These are phyloP conservation scores for Microcebus tavaratra DNA, from an alignment of 2,113 vertebrate species.

Conservation along the genomic window DNA sequence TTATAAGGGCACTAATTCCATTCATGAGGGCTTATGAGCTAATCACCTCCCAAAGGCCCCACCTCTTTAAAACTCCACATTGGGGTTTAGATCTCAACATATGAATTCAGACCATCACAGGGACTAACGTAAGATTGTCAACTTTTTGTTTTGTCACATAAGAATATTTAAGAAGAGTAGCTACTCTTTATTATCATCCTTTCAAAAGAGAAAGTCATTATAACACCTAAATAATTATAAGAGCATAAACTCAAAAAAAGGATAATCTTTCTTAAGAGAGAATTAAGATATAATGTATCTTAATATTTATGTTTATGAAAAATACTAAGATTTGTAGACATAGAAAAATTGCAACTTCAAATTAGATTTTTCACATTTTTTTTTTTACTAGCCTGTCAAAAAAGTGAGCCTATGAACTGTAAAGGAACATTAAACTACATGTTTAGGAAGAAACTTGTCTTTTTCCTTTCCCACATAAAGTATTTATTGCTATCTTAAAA, in stretches of 20 bases:
- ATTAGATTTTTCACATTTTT: not conserved
- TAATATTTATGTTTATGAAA: not conserved
- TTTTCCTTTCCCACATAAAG: not conserved
- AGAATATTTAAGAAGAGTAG: not conserved
- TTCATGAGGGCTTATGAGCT: not conserved
- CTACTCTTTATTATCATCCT: not conserved
- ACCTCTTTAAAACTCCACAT: not conserved
- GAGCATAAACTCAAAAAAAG: not conserved
- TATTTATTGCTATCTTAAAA: not conserved
- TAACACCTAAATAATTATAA: not conserved
- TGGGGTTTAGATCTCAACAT: not conserved
- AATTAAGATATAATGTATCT: not conserved
- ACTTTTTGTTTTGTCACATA: not conserved
- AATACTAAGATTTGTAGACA: not conserved
- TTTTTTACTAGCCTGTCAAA: not conserved
- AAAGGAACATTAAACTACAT: not conserved
- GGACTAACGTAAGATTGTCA: not conserved
- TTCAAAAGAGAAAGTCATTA: constrained; percentile 10
- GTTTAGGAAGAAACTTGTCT: not conserved
- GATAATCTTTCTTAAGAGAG: not conserved
- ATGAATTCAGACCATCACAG: not conserved
- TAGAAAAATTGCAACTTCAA: not conserved
- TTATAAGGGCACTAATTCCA: not conserved
- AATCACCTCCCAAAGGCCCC: not conserved
- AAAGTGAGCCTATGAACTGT: not conserved